Evolutionary conservation across 2,888 invertebrate species (phyloP).

Genomic region (Cosmorhoe ocellata): DNA sequence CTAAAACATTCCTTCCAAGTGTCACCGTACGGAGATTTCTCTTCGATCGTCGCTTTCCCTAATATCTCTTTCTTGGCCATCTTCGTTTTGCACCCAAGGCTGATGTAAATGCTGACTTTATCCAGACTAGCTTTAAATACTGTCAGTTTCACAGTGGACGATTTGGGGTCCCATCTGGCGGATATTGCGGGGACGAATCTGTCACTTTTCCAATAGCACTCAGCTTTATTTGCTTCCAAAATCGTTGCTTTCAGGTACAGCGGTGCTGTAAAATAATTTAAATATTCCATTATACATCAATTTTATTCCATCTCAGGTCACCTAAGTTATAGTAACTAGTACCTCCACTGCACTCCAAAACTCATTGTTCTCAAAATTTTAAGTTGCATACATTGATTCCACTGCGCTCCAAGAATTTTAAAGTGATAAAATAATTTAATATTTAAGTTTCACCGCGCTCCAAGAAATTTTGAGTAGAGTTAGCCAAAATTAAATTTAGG

Average conservation of each 20-base stretch:
- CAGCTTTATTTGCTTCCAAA: slow-evolving; percentile 85
- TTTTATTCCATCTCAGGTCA: no score
- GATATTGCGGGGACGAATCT: slow-evolving; percentile 88
- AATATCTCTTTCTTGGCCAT: slow-evolving; percentile 86
- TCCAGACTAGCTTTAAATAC: slow-evolving; percentile 84
- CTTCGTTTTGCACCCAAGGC: slow-evolving; percentile 85
- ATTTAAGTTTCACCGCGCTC: no score
- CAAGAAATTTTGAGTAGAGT: no score
- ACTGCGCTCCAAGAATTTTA: no score
- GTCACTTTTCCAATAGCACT: slow-evolving; percentile 87
- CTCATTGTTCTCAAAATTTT: no score
- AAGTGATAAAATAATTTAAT: no score
- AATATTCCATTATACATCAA: no score
- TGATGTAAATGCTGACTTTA: slow-evolving; percentile 85
- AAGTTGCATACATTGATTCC: no score
- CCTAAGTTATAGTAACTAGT: no score
- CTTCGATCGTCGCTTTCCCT: slow-evolving; percentile 85
- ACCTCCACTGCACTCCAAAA: no score
- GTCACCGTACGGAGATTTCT: slow-evolving; percentile 80
- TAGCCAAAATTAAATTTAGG: no score
- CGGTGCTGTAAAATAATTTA: slow-evolving; percentile 75
- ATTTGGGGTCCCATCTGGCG: slow-evolving; percentile 87
- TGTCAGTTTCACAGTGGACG: slow-evolving; percentile 83
- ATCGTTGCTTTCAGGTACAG: slow-evolving; percentile 90
- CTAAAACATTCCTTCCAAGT: slow-evolving; percentile 84